Conservation (phyloP, 2,113 vertebrate species). For the Numida meleagris region DNA sequence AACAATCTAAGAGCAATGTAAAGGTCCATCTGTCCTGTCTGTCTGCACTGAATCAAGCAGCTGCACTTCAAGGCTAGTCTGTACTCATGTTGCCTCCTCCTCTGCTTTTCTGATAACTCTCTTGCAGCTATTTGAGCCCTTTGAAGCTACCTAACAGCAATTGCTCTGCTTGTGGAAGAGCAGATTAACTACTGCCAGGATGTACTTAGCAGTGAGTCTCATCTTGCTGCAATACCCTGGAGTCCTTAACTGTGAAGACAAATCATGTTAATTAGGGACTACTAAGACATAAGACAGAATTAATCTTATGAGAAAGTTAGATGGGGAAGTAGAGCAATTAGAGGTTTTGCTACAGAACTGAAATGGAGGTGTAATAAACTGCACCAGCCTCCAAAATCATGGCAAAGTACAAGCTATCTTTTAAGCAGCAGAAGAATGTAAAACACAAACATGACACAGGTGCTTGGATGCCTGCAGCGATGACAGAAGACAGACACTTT, state of each 20-base stretch:
- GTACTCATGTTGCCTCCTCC: background rate
- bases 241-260: constrained; percentile 24
- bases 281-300: constrained; percentile 16
- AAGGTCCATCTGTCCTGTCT: background rate
- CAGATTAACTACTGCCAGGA: background rate
- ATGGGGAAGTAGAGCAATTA: constrained; percentile 22
- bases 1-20: rapidly evolving
- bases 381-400: background rate
- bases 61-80: background rate
- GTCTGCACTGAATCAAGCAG: background rate
- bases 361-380: constrained; percentile 3
- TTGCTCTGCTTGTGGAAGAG: background rate
- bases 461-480: background rate
- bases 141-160: background rate
- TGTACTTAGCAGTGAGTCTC: background rate
- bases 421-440: background rate
- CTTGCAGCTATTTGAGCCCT: background rate
- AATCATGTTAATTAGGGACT: constrained; percentile 50
- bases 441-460: background rate
- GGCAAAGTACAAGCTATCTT: background rate
- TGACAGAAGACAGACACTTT: background rate
- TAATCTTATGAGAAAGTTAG: constrained; percentile 30
- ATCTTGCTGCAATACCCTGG: background rate
- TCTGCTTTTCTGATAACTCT: background rate
- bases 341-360: background rate